Evolutionary conservation across 1,140 invertebrate species (phyloP), one percentile per base, ranked within the genome.

Genomic region (Hylaeus volcanicus): DNA sequence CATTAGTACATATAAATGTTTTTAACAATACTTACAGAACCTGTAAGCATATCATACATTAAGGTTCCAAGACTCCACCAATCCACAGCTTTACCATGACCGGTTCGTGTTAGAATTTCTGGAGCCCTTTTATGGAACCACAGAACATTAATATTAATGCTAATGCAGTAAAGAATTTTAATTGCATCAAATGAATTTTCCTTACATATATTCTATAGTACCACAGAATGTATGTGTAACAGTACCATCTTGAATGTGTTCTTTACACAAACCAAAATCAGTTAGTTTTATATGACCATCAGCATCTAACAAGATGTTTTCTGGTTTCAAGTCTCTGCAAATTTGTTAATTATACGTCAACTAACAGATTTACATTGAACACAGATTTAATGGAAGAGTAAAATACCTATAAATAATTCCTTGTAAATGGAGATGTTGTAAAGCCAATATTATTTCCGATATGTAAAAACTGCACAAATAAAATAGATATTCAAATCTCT

Each of bases 161-260:
- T 70, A 81, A 72, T 55, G 74, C 58, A 68, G 41, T 55, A 14
- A 51, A 78, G 45, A 60, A 43, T 12, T 58, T 0, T 39, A 26
- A 64, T 77, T 60, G 2, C 11, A 63, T 15, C 75, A 43, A 37
- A 1, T 58, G 63, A 68, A 71, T 61, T 73, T 56, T 63, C 14
- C 96, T 96, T 95, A 98, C 98, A 99, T 99, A 91, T 99, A 99
- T 94, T 99, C 98, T 91, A 99, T 99, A 74, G 99, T 99, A 72
- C 99, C 99, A 94, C 99, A 99, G 94, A 99, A 99, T 75, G 99
- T 99, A 92, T 99, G 98, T 74, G 99, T 99, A 48, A 99, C 96
- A 89, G 96, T 96, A 74, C 98, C 98, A 90, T 99, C 98, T 92
- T 97, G 96, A 90, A 99, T 98, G 89, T 99, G 97, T 94, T 99